Evolutionary conservation across 2,888 invertebrate species (phyloP), one percentile per base, ranked within the genome.

Genomic region (Latheticus oryzae): DNA sequence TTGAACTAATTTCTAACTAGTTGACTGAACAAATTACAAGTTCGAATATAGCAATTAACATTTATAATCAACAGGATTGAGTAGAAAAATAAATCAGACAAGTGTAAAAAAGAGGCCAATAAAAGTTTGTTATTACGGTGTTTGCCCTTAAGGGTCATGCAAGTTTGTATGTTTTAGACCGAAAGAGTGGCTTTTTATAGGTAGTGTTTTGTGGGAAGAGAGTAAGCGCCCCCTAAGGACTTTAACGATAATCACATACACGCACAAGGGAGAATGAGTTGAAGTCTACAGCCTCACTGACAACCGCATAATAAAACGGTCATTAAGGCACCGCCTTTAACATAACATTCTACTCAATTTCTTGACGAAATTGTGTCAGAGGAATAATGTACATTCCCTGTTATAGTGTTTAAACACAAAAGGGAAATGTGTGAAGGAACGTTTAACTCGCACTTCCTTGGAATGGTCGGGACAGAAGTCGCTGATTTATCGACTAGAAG

Each of bases 131-230:
- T 64, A 64, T 60, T 62, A 58, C 60, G 58, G 58, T 56, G 47
- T 54, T 51, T 21, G 53, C 48, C 50, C 50, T 50, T 60, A 50
- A 58, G 40, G 51, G 51, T 51, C 38, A 40, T 28, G 45, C 53
- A 60, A 61, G 60, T 63, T 55, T 53, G 53, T 61, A 64, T 52
- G 64, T 64, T 64, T 63, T 61, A 62, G 60, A 55, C n/a, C 56
- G 62, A 45, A 55, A 65, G 60, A 53, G 59, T 47, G 42, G 48
- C 56, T 64, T 62, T 64, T 62, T 62, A 62, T 56, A 57, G 51
- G 55, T n/a, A 43, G 54, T 62, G 62, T 64, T 64, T n/a, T 63
- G 53, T 50, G 37, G 48, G 38, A n/a, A 30, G 17, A 53, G 55
- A 52, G 61, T 61, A 61, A 62, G 62, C 56, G 59, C 52, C 54